Evolutionary conservation across 2,888 invertebrate species (phyloP), one percentile per base, ranked within the genome.

Genomic region (Agonum fuliginosum): DNA sequence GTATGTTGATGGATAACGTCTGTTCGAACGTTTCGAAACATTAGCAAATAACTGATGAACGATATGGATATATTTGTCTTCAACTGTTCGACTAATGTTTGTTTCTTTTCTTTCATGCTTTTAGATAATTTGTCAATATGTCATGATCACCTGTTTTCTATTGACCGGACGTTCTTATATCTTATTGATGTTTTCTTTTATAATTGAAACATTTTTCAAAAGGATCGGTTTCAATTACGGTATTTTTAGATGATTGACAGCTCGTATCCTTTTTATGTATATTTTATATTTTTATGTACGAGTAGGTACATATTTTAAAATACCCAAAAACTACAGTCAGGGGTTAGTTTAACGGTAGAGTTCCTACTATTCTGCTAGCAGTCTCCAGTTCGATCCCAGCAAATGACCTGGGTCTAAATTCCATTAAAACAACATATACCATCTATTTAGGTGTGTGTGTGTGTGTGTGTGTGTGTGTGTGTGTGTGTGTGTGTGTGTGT

Each of bases 21-120:
- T 48, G 30, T 70, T 46, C 24, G 8, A 22, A 10, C 20, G 22
- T 41, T 67, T 67, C 41, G 67, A 67, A 67, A 70, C 70, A 70
- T 70, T 70, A 70, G 70, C 30, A 48, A 70, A 70, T 70, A 70
- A 46, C 17, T 22, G 70, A 70, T 70, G 70, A 70, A 30, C 46
- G 70, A 70, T 70, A 70, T 46, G 46, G 70, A 43, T 70, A 70
- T 70, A 70, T 70, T 70, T 70, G 70, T 70, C 70, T 70, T 70
- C 46, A 30, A 14, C 46, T 70, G 12, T 70, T 70, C 46, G 37
- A 14, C 46, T 70, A 24, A 70, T 41, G 43, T 70, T 27, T 46
- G 14, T 70, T 43, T 46, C 30, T 27, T 8, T 22, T 20, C 24
- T 46, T 70, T 43, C 41, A 67, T 41, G 41, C 67, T 67, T 41